Conservation (phyloP, 1,140 invertebrate species). For the Drosophila sturtevanti region DNA sequence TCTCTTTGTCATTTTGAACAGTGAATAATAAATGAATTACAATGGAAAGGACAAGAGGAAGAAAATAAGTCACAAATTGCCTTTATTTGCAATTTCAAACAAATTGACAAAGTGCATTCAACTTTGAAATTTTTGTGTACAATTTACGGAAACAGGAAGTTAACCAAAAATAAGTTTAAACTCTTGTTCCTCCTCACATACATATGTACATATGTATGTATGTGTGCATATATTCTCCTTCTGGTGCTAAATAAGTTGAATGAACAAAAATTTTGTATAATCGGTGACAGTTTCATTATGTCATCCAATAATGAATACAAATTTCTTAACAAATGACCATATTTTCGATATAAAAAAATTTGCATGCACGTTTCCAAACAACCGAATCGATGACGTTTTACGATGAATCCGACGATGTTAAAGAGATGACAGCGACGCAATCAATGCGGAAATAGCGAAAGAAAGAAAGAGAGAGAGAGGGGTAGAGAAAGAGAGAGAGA, state of each 20-base stretch:
- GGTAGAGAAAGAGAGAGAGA: neutral
- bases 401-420: conserved; percentile 1
- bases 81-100: conserved; percentile 42
- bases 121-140: conserved; percentile 41
- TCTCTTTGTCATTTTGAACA: neutral
- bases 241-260: conserved; percentile 13
- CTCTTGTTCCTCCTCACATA: no score
- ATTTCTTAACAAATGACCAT: conserved; percentile 59
- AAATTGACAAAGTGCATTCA: conserved; percentile 41
- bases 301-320: conserved; percentile 56
- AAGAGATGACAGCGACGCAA: conserved; percentile 26
- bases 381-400: conserved; percentile 13
- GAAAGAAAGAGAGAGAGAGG: conserved; percentile 20
- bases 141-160: conserved; percentile 49
- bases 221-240: no score
- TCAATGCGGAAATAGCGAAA: conserved; percentile 50
- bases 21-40: neutral
- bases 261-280: conserved; percentile 30
- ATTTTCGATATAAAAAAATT: conserved; percentile 59
- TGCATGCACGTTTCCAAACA: conserved; percentile 35
- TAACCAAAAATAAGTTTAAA: conserved; percentile 17
- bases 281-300: conserved; percentile 57
- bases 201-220: no score
- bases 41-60: conserved; percentile 14
- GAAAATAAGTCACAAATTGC: neutral